Percentiles rank a stretch among this genome's conserved stretches.
phyloP scores from a whole-genome alignment of 2,797 vertebrate species.

The Galago senegalensis region DNA sequence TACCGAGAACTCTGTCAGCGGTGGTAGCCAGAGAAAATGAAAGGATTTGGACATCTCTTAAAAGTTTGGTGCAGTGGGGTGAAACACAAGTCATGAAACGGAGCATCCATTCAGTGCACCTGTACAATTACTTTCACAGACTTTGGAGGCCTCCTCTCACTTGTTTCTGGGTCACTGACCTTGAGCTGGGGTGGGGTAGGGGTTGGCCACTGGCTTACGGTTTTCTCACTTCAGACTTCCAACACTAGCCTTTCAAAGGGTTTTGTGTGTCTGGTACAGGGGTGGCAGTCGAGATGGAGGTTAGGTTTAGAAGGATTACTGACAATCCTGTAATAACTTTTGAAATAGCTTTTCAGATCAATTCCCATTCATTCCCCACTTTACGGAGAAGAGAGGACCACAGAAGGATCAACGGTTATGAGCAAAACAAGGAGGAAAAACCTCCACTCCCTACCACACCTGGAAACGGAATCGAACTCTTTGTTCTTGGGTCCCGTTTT shows the following conservation, averaged over 20 bases:
- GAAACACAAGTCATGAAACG: slow-evolving; percentile 49
- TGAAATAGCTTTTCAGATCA: slow-evolving; percentile 86
- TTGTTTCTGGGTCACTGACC: slow-evolving; percentile 78
- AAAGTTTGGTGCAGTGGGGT: slow-evolving; percentile 54
- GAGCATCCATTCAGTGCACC: slow-evolving; percentile 43
- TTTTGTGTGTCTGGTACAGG: slow-evolving; percentile 71
- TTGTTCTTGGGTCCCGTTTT: slow-evolving; percentile 24
- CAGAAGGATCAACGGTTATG: slow-evolving; percentile 81
- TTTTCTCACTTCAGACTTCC: slow-evolving; percentile 76
- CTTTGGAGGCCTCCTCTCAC: slow-evolving; percentile 48
- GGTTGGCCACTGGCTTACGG: slow-evolving; percentile 29
- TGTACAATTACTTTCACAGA: slow-evolving; percentile 66
- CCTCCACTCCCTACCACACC: slow-evolving; percentile 4
- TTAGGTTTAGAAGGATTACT: slow-evolving; percentile 84
- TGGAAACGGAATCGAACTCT: slow-evolving; percentile 60
- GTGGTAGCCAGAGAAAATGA: slow-evolving; percentile 70
- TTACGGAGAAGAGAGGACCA: slow-evolving; percentile 75
- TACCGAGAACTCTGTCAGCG: slow-evolving; percentile 55
- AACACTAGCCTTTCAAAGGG: slow-evolving; percentile 76
- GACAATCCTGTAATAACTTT: slow-evolving; percentile 86
- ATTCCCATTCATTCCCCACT: slow-evolving; percentile 84
- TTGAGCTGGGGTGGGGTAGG: not conserved
- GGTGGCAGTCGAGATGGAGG: slow-evolving; percentile 51
- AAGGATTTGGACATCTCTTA: slow-evolving; percentile 76
- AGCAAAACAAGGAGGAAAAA: slow-evolving; percentile 74